A percentile compares a stretch with the other conserved stretches of the same genome.
Conservation (phyloP, 1,140 invertebrate species). For the Daktulosphaira vitifoliae region DNA sequence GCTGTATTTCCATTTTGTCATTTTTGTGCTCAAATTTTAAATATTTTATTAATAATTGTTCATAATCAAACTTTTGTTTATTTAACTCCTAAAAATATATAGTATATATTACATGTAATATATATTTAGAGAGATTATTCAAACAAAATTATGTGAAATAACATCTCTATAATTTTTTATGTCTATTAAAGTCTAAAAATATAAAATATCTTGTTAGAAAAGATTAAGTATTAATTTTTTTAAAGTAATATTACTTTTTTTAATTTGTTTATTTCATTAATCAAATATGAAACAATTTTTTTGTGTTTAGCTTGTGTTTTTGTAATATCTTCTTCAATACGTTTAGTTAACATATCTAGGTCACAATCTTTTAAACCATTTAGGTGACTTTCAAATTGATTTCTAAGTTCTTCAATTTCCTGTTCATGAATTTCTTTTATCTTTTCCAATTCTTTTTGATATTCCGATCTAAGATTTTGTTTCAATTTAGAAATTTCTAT, state of each 20-base stretch:
- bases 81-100: background rate
- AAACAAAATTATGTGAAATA: background rate
- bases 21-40: constrained; percentile 15
- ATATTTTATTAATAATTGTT: constrained; percentile 9
- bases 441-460: constrained; percentile 2
- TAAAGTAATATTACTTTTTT: constrained; percentile 9
- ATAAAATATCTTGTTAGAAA: too few relatives aligned
- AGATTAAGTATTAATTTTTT: background rate
- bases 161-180: background rate
- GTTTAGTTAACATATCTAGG: constrained; percentile 20
- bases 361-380: constrained; percentile 22
- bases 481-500: constrained; percentile 7
- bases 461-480: background rate
- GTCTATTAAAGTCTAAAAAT: background rate
- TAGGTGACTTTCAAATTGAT: constrained; percentile 8
- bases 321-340: constrained; percentile 31
- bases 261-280: constrained; percentile 26
- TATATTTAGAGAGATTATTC: too few relatives aligned
- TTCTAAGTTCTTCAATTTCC: constrained; percentile 10
- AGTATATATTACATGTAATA: too few relatives aligned
- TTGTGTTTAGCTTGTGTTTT: constrained; percentile 27
- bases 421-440: constrained; percentile 10
- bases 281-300: constrained; percentile 25
- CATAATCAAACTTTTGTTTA: constrained; percentile 11
- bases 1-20: constrained; percentile 1